Conservation (phyloP, 2,797 vertebrate genomes). For the Leptodactylus fallax region DNA sequence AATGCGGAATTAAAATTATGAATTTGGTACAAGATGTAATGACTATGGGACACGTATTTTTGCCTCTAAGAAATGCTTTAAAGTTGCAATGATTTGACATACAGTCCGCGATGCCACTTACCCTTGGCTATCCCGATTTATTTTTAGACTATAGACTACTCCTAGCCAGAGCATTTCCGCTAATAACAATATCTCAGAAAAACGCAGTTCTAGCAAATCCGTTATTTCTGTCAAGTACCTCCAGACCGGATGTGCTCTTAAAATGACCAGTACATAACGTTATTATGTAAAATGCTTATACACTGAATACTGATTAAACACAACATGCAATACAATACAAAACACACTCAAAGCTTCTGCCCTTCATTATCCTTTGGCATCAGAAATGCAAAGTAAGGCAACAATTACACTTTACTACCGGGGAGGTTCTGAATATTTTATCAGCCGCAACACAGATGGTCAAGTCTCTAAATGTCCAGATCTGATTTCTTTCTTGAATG, state of each 20-base stretch:
- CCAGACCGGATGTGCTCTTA: neutral
- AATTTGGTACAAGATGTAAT: too few species aligned
- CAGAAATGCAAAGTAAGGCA: constrained; percentile 40
- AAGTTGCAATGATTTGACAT: too few species aligned
- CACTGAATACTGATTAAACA: constrained; percentile 29
- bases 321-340: constrained; percentile 11
- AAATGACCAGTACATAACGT: constrained; percentile 19
- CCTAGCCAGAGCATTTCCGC: neutral
- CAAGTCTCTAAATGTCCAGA: constrained; percentile 39
- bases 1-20: too few species aligned
- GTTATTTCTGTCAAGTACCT: constrained; percentile 1
- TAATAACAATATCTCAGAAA: neutral
- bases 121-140: neutral
- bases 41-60: too few species aligned
- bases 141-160: neutral
- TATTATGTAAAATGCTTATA: constrained; percentile 22
- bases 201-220: neutral
- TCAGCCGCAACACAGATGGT: constrained; percentile 53
- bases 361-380: constrained; percentile 53
- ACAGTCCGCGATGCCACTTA: neutral
- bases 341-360: constrained; percentile 26
- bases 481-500: constrained; percentile 44
- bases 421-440: constrained; percentile 50
- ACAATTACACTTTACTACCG: constrained; percentile 42
- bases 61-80: too few species aligned